Conservation (phyloP, 2,888 invertebrate species). For the Tiliacea citrago region DNA sequence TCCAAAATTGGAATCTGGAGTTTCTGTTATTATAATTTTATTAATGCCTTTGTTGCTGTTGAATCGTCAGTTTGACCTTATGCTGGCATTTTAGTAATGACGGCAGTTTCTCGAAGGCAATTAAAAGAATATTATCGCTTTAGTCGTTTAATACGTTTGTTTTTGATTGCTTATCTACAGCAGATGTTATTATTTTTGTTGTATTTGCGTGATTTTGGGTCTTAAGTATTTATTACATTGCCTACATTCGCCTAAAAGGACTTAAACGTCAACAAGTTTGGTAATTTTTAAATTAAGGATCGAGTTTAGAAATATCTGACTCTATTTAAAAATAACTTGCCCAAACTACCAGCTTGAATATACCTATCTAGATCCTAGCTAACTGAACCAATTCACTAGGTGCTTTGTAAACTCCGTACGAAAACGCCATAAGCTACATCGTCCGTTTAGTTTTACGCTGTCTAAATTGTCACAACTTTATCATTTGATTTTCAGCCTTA, state of each 20-base stretch:
- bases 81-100: constrained; percentile 39
- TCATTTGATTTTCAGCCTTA: constrained; percentile 62
- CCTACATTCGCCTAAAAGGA: neutral
- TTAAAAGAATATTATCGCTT: constrained; percentile 41
- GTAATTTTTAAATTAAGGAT: too few relatives aligned
- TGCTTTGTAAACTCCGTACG: constrained; percentile 22
- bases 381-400: constrained; percentile 13
- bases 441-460: constrained; percentile 53
- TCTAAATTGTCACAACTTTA: constrained; percentile 43
- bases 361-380: neutral
- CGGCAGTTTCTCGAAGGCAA: constrained; percentile 30
- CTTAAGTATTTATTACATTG: neutral
- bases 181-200: neutral
- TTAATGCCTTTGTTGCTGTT: constrained; percentile 5
- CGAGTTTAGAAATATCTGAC: too few relatives aligned
- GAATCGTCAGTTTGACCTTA: constrained; percentile 36
- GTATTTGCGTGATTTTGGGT: neutral
- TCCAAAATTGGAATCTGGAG: neutral
- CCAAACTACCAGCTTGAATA: neutral
- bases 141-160: constrained; percentile 13
- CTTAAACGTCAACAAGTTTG: neutral
- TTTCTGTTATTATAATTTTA: constrained; percentile 28
- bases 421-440: constrained; percentile 58
- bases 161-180: constrained; percentile 20
- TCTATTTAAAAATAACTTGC: neutral